phyloP scores from a whole-genome alignment of 2,888 invertebrate species.

The Trichopoda pennipes region DNA sequence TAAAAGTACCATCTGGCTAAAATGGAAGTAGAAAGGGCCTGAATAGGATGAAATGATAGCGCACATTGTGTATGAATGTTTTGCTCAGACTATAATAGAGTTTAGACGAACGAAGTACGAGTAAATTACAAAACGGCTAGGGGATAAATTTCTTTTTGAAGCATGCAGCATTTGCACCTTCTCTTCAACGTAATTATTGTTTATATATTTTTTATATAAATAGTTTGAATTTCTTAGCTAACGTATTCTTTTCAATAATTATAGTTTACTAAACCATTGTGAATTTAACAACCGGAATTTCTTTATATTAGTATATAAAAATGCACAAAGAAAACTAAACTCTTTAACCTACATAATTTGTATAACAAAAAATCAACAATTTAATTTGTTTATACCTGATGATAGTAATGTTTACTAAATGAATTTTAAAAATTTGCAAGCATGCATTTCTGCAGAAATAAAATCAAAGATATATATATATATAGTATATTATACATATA shows the following conservation, averaged over 20 bases:
- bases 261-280: constrained; percentile 49
- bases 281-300: constrained; percentile 58
- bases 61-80: too few relatives aligned
- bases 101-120: too few relatives aligned
- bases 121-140: too few relatives aligned
- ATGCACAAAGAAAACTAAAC: constrained; percentile 24
- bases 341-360: constrained; percentile 58
- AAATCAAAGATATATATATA: constrained; percentile 26
- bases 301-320: constrained; percentile 35
- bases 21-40: too few relatives aligned
- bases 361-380: constrained; percentile 32
- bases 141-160: too few relatives aligned
- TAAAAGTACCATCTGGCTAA: too few relatives aligned
- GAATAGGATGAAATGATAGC: too few relatives aligned
- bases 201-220: constrained; percentile 35
- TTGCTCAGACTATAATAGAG: too few relatives aligned
- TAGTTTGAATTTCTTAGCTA: neutral
- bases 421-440: constrained; percentile 16
- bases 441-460: neutral
- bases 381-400: constrained; percentile 45
- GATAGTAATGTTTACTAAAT: constrained; percentile 39
- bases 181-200: constrained; percentile 30
- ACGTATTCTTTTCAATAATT: constrained; percentile 50
- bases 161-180: constrained; percentile 18
- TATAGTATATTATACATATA: too few relatives aligned